These are phyloP conservation scores for Melitaea athalia DNA, from an alignment of 2,888 invertebrate species.

Conservation along the genomic window DNA sequence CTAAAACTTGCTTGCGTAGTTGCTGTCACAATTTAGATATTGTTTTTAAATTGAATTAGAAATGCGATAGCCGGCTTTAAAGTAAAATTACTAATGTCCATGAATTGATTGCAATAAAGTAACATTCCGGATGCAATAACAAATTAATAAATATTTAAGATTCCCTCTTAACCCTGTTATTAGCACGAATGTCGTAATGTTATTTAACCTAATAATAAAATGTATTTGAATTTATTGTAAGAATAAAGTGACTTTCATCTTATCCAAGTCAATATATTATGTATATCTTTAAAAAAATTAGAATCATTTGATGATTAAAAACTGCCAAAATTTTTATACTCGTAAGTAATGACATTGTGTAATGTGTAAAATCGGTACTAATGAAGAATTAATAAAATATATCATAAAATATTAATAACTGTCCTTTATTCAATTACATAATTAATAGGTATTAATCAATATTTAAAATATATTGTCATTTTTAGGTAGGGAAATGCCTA, in stretches of 20 bases:
- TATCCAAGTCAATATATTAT: neutral
- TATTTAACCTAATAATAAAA: neutral
- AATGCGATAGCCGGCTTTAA: too few species aligned
- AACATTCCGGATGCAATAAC: conserved; percentile 19
- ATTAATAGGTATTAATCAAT: neutral
- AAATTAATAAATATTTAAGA: conserved; percentile 1
- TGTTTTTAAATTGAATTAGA: too few species aligned
- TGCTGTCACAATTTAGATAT: too few species aligned
- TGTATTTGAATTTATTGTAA: conserved; percentile 19
- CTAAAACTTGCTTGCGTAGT: too few species aligned
- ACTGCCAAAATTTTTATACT: neutral
- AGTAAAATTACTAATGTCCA: too few species aligned
- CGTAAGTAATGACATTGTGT: neutral
- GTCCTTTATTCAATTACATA: neutral
- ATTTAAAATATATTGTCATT: neutral
- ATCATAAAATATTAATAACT: too few species aligned
- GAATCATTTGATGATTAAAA: neutral
- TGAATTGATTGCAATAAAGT: conserved; percentile 12
- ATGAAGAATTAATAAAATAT: conserved; percentile 1
- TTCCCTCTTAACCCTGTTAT: neutral
- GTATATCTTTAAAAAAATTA: neutral
- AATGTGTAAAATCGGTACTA: neutral
- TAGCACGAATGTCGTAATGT: neutral
- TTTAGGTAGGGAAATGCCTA: neutral
- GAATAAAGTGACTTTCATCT: conserved; percentile 17